phyloP scores from a whole-genome alignment of 2,797 vertebrate species.

The Orestias chungarensis region DNA sequence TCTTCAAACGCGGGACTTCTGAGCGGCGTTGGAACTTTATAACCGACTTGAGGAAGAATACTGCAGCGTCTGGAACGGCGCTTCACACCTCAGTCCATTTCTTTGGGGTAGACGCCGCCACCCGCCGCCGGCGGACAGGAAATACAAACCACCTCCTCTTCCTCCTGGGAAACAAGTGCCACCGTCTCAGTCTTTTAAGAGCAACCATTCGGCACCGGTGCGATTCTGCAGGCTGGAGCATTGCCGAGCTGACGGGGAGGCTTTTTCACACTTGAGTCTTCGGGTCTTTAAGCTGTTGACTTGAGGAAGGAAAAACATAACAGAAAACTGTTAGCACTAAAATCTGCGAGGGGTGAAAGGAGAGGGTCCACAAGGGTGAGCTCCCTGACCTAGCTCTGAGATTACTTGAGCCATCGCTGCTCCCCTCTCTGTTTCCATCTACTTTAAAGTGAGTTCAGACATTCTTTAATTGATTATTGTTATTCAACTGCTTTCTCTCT shows the following conservation, averaged over 20 bases:
- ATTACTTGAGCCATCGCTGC: slow-evolving; percentile 20
- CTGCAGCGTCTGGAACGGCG: slow-evolving; percentile 32
- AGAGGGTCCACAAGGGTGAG: slow-evolving; percentile 60
- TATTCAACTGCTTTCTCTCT: slow-evolving; percentile 13
- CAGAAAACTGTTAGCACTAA: slow-evolving; percentile 86
- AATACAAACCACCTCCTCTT: slow-evolving; percentile 82
- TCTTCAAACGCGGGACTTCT: slow-evolving; percentile 30
- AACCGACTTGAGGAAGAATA: slow-evolving; percentile 17
- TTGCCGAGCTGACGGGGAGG: slow-evolving; percentile 38
- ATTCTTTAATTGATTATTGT: slow-evolving; percentile 12
- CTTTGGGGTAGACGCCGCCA: slow-evolving; percentile 42
- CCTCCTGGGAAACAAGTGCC: slow-evolving; percentile 42
- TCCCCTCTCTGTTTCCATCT: slow-evolving; percentile 23
- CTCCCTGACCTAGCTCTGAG: slow-evolving; percentile 52
- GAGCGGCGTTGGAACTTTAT: slow-evolving; percentile 20
- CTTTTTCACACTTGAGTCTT: slow-evolving; percentile 65
- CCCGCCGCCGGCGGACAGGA: slow-evolving; percentile 45
- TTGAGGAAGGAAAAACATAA: slow-evolving; percentile 84
- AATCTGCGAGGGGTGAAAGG: slow-evolving; percentile 68
- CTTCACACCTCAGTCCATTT: slow-evolving; percentile 59
- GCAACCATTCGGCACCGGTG: slow-evolving; percentile 11
- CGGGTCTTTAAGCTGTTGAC: slow-evolving; percentile 80
- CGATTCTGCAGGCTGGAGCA: slow-evolving; percentile 27
- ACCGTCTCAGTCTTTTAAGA: slow-evolving; percentile 67
- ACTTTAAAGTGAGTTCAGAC: slow-evolving; percentile 15